Conservation (phyloP, 2,797 vertebrate genomes). For the Anguilla megastoma region DNA sequence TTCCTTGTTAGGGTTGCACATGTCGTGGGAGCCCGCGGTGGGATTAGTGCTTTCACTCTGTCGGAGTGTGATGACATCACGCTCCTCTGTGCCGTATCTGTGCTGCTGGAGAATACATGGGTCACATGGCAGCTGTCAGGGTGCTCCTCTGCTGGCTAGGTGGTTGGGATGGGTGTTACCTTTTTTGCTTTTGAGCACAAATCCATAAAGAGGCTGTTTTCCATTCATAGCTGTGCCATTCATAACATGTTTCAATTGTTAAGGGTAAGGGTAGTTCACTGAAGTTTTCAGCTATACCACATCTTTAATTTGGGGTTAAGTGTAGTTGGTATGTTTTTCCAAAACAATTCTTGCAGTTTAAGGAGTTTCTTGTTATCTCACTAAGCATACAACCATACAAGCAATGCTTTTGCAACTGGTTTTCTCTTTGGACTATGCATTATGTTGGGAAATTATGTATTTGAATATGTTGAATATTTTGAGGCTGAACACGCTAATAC, state of each 20-base stretch:
- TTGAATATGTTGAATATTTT: no score
- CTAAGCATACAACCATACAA: not conserved
- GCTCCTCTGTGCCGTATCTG: constrained; percentile 42
- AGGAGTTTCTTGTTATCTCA: not conserved
- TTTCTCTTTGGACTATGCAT: not conserved
- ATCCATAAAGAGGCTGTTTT: not conserved
- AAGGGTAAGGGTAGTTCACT: not conserved
- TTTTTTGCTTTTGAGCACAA: constrained; percentile 21
- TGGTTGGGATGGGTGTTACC: constrained; percentile 20
- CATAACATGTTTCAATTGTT: not conserved
- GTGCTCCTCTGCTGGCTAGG: not conserved
- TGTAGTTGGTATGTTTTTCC: not conserved
- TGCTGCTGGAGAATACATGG: constrained; percentile 20
- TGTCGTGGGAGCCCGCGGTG: constrained; percentile 48
- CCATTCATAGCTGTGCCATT: not conserved
- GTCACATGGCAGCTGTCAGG: constrained; percentile 15
- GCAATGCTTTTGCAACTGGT: not conserved
- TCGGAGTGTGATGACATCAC: constrained; percentile 47
- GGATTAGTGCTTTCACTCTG: constrained; percentile 38
- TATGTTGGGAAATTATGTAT: not conserved
- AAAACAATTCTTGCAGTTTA: not conserved
- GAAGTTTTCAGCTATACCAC: not conserved
- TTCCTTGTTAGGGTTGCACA: constrained; percentile 45
- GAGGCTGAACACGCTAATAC: no score
- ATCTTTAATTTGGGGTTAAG: not conserved